These are phyloP conservation scores for Chlorocebus sabaeus DNA, from an alignment of 2,113 vertebrate species.

Conservation along the genomic window DNA sequence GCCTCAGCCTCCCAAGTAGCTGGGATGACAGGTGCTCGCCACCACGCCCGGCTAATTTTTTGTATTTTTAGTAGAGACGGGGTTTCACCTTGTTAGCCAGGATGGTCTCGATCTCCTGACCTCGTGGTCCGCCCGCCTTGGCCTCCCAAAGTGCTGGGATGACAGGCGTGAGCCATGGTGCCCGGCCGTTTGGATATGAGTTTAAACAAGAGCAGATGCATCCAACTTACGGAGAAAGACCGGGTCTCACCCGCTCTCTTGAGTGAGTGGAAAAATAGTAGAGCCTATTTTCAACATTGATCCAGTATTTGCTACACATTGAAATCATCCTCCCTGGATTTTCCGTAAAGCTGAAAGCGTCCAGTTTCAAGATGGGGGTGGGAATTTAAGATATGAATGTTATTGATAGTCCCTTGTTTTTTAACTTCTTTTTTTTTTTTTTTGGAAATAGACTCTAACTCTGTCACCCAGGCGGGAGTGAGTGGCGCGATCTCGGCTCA, in stretches of 20 bases:
- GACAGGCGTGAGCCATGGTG: no score
- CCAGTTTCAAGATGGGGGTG: rapidly evolving
- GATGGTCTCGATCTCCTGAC: no score
- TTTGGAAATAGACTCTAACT: no score
- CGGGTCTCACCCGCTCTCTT: rapidly evolving
- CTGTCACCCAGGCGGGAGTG: no score
- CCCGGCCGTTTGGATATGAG: not conserved
- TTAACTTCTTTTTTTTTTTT: no score
- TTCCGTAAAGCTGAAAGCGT: not conserved
- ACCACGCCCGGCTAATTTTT: rapidly evolving
- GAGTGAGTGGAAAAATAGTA: not conserved
- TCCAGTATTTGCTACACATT: no score
- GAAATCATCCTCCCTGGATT: no score
- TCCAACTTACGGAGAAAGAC: not conserved
- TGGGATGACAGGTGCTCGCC: rapidly evolving
- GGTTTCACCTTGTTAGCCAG: rapidly evolving
- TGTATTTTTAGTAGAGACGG: no score
- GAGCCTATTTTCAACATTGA: not conserved
- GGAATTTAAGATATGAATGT: not conserved
- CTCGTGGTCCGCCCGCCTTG: rapidly evolving
- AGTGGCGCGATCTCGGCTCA: no score
- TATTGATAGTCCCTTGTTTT: not conserved
- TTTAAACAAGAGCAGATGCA: not conserved
- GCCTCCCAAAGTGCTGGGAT: no score
- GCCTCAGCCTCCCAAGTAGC: no score